Conservation (phyloP, 2,797 vertebrate species). For the Rhinichthys osculus region DNA sequence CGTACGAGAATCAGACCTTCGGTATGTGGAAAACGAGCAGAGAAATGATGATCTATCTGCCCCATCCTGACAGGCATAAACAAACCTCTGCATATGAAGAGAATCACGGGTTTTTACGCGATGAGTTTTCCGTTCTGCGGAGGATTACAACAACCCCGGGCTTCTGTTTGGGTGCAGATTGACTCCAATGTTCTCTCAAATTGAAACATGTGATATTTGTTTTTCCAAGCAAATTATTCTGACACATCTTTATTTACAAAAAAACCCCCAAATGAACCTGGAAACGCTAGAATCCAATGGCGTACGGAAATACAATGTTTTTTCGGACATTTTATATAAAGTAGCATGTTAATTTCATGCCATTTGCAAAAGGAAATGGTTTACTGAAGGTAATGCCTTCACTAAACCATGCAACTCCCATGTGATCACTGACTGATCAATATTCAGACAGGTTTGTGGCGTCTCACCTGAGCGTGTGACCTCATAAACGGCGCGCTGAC, state of each 20-base stretch:
- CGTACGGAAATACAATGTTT: background rate
- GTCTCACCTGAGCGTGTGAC: slow-evolving; percentile 68
- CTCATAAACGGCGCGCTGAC: slow-evolving; percentile 90
- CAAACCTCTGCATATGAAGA: slow-evolving; percentile 9
- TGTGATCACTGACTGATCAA: background rate
- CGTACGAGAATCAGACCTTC: background rate
- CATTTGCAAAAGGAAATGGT: background rate
- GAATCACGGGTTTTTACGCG: background rate
- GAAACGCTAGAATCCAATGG: background rate
- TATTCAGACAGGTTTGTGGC: background rate
- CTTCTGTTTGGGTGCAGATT: background rate
- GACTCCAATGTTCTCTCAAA: background rate
- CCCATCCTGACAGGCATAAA: background rate
- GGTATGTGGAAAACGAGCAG: background rate
- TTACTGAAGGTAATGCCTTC: background rate
- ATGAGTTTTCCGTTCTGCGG: background rate
- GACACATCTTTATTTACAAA: background rate
- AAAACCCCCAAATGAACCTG: background rate
- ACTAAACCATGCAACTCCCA: background rate
- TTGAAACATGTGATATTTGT: background rate
- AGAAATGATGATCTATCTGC: background rate
- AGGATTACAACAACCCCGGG: background rate
- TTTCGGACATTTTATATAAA: background rate
- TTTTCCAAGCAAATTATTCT: background rate
- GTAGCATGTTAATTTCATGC: background rate